Conservation (phyloP, 2,113 vertebrate species). For the Ursus arctos region DNA sequence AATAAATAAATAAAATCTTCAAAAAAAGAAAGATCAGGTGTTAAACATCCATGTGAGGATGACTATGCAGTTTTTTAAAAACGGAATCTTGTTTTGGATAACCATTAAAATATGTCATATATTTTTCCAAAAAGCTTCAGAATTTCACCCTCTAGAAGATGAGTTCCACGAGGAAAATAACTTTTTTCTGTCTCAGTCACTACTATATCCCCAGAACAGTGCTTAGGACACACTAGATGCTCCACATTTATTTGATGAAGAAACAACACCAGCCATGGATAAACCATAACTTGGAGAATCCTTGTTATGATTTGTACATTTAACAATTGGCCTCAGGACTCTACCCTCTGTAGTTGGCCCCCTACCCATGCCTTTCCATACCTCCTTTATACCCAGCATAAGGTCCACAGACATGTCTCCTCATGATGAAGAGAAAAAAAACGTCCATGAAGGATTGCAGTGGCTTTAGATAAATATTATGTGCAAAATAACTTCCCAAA, state of each 20-base stretch:
- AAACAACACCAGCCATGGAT: not conserved
- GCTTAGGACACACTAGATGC: not conserved
- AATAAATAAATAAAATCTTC: not conserved
- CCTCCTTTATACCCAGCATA: not conserved
- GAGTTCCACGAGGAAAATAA: not conserved
- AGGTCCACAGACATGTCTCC: not conserved
- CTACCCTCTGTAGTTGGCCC: not conserved
- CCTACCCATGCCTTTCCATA: not conserved
- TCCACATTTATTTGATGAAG: not conserved
- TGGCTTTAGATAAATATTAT: not conserved
- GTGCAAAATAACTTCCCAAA: slow-evolving; percentile 1
- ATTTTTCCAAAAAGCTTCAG: slow-evolving; percentile 2
- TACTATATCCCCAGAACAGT: not conserved
- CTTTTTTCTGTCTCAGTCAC: not conserved
- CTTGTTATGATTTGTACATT: not conserved
- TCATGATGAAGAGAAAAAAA: not conserved
- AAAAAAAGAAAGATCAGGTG: not conserved
- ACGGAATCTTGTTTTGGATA: not conserved
- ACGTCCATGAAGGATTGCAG: not conserved
- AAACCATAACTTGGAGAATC: not conserved
- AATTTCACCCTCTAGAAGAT: not conserved
- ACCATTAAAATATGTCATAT: not conserved
- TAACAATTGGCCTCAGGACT: not conserved
- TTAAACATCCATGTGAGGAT: not conserved
- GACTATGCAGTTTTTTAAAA: not conserved